phyloP scores from a whole-genome alignment of 1,140 invertebrate species.

The Saccostrea glomerata region DNA sequence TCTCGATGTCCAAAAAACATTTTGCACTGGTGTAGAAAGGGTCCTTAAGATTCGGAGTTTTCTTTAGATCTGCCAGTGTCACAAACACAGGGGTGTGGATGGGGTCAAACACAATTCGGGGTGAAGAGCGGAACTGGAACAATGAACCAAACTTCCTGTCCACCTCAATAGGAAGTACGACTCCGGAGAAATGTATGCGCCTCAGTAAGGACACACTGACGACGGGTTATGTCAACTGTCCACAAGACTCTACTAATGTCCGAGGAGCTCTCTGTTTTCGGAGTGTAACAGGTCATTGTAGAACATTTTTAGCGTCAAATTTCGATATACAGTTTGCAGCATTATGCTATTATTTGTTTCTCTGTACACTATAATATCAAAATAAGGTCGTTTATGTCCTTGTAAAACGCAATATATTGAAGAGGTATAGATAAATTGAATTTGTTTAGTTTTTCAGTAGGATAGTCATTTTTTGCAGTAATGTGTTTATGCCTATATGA shows the following conservation, averaged over 20 bases:
- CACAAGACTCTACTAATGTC: background rate
- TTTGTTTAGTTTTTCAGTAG: background rate
- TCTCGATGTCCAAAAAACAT: too few relatives aligned
- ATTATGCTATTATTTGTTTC: background rate
- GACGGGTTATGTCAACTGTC: background rate
- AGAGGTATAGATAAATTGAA: background rate
- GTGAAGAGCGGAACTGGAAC: background rate
- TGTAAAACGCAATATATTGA: background rate
- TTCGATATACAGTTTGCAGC: background rate
- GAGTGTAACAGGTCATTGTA: background rate
- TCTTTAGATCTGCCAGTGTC: background rate
- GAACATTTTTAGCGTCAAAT: background rate
- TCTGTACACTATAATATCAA: background rate
- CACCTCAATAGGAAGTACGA: background rate
- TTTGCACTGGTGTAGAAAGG: too few relatives aligned
- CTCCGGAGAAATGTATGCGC: background rate
- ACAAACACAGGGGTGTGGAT: background rate
- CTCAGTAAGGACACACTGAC: background rate
- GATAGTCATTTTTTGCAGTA: background rate
- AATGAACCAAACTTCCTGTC: background rate
- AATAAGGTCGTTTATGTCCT: background rate
- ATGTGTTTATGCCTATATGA: too few relatives aligned
- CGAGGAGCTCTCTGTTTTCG: background rate
- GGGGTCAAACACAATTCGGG: slow-evolving; percentile 4
- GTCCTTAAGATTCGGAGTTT: too few relatives aligned